Evolutionary conservation across 2,797 vertebrate genomes (phyloP).

Genomic region (Pangasius djambal): DNA sequence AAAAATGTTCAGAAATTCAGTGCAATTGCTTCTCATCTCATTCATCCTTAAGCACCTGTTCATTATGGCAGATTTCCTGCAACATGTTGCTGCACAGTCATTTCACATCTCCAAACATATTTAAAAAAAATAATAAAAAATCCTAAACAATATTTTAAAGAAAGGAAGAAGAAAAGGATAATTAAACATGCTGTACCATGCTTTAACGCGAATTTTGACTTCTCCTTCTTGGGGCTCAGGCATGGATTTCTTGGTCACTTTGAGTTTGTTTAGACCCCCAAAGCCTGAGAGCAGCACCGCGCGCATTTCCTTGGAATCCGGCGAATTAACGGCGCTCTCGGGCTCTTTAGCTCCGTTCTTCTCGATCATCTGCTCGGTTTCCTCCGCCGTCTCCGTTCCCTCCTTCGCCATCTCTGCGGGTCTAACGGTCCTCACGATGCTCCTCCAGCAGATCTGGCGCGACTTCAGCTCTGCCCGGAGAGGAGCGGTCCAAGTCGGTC

Average conservation of each 20-base stretch:
- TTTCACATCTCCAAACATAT: not conserved
- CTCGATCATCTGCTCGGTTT: slow-evolving; percentile 94
- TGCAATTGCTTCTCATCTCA: not conserved
- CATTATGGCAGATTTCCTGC: slow-evolving; percentile 15
- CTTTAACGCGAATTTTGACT: slow-evolving; percentile 95
- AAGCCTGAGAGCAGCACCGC: slow-evolving; percentile 90
- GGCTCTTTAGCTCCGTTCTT: slow-evolving; percentile 76
- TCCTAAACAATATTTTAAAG: not conserved
- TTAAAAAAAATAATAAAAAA: not conserved
- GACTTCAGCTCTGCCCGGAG: slow-evolving; percentile 15
- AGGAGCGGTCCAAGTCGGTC: not conserved
- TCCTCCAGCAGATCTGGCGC: slow-evolving; percentile 7
- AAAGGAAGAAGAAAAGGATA: not conserved
- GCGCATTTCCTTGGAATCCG: slow-evolving; percentile 90
- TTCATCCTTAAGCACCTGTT: slow-evolving; percentile 9
- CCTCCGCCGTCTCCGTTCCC: slow-evolving; percentile 86
- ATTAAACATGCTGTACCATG: slow-evolving; percentile 75
- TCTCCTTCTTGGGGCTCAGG: slow-evolving; percentile 92
- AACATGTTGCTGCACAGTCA: slow-evolving; percentile 50
- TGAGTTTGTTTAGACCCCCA: slow-evolving; percentile 95
- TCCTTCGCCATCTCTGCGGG: slow-evolving; percentile 86
- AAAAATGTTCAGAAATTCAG: not conserved
- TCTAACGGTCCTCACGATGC: slow-evolving; percentile 37
- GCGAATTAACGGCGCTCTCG: slow-evolving; percentile 67
- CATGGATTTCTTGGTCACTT: slow-evolving; percentile 88